Base-by-base conservation (phyloP, 2,113 vertebrate species). In the Otocyon megalotis region DNA sequence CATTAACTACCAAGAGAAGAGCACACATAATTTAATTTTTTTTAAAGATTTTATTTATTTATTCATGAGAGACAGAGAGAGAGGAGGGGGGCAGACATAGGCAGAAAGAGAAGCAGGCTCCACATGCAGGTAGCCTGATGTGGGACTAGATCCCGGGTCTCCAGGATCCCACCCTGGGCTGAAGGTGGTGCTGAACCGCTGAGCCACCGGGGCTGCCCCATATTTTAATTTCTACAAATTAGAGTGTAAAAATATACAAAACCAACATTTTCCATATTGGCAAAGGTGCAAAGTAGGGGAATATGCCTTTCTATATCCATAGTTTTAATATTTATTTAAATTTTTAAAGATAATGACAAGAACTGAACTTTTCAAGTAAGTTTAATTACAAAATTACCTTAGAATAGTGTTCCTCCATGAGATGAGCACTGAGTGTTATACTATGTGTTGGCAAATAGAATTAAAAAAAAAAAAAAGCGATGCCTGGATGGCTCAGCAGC, bases 141-240 rank as follows among this genome's bases (percentile, higher is more conserved):
- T 43, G 43, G 7, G 43, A 43, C 43, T 43, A 43, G 43, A 43
- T 43, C 43, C 43, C 6, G 7, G 43, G 43, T 43, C 43, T 43
- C 43, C 43, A 43, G 43, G 43, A 43, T 43, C 43, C 43, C 43
- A 43, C 43, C 43, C 43, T 43, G 6, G 43, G 43, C 43, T 43
- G 43, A 43, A 43, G 43, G 43, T 43, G 43, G 43, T 43, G 43
- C 43, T 43, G 43, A 43, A 43, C 43, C 43, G 1, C 43, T 43
- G 6, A 43, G 43, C 6, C 43, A 43, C 43, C 5, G 43, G 43
- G 43, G 43, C 7, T 43, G 43, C 43, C 43, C 6, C 43, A 43
- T 28, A 80, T 90, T 77, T 96, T 86, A 95, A 90, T 87, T 92
- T 97, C 95, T 79, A 94, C n/a, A 97, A 85, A 97, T 77, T 85